Evolutionary conservation across 2,888 invertebrate species (phyloP).

Genomic region (Ommatoiulus sabulosus): DNA sequence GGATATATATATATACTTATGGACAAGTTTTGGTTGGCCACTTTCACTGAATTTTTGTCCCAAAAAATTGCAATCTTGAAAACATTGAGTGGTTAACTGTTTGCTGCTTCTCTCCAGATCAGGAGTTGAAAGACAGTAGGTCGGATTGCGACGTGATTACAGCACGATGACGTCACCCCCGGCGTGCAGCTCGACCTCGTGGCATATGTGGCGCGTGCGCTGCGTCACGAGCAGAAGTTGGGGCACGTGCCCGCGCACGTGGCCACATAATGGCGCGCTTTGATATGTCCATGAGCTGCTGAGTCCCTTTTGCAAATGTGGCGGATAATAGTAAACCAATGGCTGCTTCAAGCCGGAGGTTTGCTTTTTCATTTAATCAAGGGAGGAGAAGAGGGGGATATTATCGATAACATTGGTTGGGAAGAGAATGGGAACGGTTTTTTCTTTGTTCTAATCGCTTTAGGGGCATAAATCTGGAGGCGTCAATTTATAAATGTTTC

Average conservation of each 20-base stretch:
- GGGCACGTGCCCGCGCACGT: background rate
- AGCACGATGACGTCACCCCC: background rate
- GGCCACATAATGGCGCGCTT: background rate
- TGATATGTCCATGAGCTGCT: background rate
- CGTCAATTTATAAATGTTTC: background rate
- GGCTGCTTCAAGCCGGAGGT: background rate
- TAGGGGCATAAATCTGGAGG: background rate
- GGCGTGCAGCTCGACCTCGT: background rate
- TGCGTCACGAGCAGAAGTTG: constrained; percentile 9
- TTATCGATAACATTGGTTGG: background rate
- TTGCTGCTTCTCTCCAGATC: background rate
- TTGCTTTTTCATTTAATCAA: background rate
- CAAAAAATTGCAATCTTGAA: background rate
- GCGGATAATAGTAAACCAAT: background rate
- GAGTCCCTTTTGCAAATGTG: background rate
- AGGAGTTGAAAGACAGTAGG: background rate
- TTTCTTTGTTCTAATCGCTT: constrained; percentile 8
- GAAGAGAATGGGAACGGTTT: background rate
- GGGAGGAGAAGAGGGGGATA: background rate
- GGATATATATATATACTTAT: too few species aligned
- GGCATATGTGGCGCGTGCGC: constrained; percentile 19
- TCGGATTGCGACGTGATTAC: background rate
- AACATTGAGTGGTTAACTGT: background rate
- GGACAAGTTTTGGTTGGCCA: too few species aligned
- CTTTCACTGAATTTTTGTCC: too few species aligned